Percentiles rank a stretch among this genome's conserved stretches.
Conservation (phyloP, 1,140 invertebrate genomes). For the Mercenaria mercenaria region DNA sequence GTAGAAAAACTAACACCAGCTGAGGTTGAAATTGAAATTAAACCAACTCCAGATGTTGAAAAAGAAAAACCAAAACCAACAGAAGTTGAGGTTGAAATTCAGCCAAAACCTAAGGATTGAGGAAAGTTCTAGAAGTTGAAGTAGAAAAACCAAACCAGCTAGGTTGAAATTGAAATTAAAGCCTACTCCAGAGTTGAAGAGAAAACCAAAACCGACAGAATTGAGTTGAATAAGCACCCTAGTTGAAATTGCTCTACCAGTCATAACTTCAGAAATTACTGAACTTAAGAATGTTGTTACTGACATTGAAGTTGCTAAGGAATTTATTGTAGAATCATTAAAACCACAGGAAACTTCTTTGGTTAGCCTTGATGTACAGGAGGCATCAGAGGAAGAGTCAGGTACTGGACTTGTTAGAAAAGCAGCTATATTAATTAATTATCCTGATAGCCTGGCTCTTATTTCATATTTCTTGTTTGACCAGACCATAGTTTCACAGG, state of each 20-base stretch:
- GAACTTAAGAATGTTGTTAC: background rate
- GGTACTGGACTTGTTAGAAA: slow-evolving; percentile 47
- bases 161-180: slow-evolving; percentile 27
- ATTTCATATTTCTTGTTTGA: background rate
- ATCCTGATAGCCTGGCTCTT: slow-evolving; percentile 55
- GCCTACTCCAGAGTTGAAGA: background rate
- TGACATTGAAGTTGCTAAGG: background rate
- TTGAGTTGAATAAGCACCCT: no score
- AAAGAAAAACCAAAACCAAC: background rate
- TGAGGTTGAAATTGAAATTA: background rate
- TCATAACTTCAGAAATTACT: background rate
- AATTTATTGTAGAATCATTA: background rate
- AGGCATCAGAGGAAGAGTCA: slow-evolving; percentile 4
- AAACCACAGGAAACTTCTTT: slow-evolving; percentile 57
- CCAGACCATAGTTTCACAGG: background rate
- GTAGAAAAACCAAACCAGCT: background rate
- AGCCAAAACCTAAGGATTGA: background rate
- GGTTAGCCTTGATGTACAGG: slow-evolving; percentile 48
- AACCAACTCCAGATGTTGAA: background rate
- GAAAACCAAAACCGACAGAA: background rate
- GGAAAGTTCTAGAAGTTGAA: background rate
- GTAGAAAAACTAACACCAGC: background rate
- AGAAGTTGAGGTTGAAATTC: slow-evolving; percentile 14
- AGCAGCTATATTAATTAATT: slow-evolving; percentile 36
- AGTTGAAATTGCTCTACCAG: background rate